Evolutionary conservation across 2,113 vertebrate species (phyloP).

Genomic region (Lophotis ruficrista): DNA sequence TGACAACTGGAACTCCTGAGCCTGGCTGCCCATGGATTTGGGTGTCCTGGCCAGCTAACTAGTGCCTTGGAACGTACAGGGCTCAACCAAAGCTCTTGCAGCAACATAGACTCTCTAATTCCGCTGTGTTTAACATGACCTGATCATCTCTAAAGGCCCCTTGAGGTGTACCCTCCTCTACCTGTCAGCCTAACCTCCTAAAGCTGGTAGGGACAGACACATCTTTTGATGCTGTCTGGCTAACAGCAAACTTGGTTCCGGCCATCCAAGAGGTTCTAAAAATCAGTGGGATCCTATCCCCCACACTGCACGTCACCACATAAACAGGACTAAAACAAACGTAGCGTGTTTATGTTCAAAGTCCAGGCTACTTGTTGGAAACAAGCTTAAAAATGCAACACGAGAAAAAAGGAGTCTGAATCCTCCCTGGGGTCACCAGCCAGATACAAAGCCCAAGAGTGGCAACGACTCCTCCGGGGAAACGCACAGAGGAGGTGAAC

Average conservation of each 20-base stretch:
- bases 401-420: background rate
- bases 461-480: background rate
- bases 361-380: background rate
- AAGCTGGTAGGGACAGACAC: background rate
- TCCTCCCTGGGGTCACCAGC: background rate
- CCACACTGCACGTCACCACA: rapidly evolving
- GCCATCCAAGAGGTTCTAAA: background rate
- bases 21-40: background rate
- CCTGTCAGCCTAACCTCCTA: background rate
- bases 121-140: background rate
- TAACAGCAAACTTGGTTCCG: background rate
- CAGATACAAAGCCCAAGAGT: background rate
- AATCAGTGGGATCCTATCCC: background rate
- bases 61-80: background rate
- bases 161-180: background rate
- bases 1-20: background rate
- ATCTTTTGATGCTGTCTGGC: background rate
- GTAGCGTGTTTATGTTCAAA: background rate
- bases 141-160: background rate
- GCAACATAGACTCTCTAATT: background rate
- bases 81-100: background rate
- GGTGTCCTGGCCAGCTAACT: background rate
- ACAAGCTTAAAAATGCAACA: background rate
- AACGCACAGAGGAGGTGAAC: background rate
- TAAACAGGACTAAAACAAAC: background rate